Percentiles rank a stretch among this genome's conserved stretches.
Conservation (phyloP, 2,888 invertebrate species). For the Tetrapedia diversipes region DNA sequence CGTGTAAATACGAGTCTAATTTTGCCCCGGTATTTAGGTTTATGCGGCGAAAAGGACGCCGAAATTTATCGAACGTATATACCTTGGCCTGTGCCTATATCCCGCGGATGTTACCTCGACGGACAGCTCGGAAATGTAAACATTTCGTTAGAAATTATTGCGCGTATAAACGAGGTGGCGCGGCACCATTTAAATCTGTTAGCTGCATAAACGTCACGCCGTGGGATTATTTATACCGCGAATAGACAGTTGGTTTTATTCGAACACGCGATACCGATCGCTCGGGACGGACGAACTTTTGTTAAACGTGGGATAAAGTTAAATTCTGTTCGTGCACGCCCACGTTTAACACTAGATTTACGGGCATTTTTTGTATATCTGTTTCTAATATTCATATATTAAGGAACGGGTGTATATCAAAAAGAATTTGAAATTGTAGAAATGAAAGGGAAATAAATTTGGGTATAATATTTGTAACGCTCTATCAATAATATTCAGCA, state of each 20-base stretch:
- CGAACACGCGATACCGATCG: neutral
- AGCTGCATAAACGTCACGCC: neutral
- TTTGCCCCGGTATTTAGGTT: constrained; percentile 49
- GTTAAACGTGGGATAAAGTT: neutral
- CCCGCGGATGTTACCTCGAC: neutral
- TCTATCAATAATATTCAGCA: too few relatives aligned
- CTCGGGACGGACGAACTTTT: neutral
- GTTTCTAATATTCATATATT: too few relatives aligned
- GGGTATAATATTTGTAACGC: too few relatives aligned
- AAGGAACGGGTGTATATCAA: too few relatives aligned
- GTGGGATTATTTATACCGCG: neutral
- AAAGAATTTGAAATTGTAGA: too few relatives aligned
- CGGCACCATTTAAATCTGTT: neutral
- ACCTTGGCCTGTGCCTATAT: neutral
- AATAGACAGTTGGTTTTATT: neutral
- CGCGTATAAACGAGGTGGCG: neutral
- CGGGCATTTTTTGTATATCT: too few relatives aligned
- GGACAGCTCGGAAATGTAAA: neutral
- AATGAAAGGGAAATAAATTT: too few relatives aligned
- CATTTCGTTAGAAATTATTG: constrained; percentile 4
- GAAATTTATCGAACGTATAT: constrained; percentile 16
- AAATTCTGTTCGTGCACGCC: too few relatives aligned
- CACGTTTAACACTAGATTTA: too few relatives aligned
- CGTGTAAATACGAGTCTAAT: constrained; percentile 43
- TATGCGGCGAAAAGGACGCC: constrained; percentile 22